A percentile compares a stretch with the other conserved stretches of the same genome.
Conservation (phyloP, 2,888 invertebrate species). For the Adineta ricciae region DNA sequence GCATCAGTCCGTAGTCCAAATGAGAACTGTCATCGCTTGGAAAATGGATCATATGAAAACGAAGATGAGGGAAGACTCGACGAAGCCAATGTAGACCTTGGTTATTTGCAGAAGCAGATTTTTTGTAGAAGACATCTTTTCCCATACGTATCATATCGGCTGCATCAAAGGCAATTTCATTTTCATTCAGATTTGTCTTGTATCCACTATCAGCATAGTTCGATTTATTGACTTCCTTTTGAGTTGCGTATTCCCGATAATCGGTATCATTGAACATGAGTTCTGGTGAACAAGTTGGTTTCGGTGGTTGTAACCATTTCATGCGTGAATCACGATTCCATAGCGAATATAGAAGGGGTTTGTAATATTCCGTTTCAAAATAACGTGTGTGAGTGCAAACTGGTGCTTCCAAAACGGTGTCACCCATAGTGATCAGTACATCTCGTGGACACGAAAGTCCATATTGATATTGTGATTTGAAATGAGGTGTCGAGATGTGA, state of each 20-base stretch:
- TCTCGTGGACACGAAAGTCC: not conserved
- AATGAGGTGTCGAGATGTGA: not conserved
- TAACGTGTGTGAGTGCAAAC: not conserved
- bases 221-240: not conserved
- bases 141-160: not conserved
- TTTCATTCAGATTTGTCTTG: not conserved
- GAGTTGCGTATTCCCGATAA: not conserved
- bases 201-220: not conserved
- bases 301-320: not conserved
- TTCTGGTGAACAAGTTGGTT: not conserved
- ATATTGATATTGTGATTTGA: not conserved
- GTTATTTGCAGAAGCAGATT: not conserved
- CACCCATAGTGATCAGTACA: not conserved
- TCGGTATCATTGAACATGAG: not conserved
- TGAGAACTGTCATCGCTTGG: not conserved
- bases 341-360: not conserved
- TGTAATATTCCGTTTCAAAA: not conserved
- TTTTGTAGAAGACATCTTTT: not conserved
- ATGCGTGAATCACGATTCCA: not conserved
- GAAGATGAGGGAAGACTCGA: not conserved
- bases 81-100: not conserved
- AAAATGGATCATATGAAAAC: not conserved
- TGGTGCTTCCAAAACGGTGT: not conserved
- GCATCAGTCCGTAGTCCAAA: not conserved
- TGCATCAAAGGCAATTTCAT: not conserved